These are phyloP conservation scores for Caenorhabditis doughertyi DNA, from an alignment of 2,888 invertebrate genomes.

Conservation along the genomic window DNA sequence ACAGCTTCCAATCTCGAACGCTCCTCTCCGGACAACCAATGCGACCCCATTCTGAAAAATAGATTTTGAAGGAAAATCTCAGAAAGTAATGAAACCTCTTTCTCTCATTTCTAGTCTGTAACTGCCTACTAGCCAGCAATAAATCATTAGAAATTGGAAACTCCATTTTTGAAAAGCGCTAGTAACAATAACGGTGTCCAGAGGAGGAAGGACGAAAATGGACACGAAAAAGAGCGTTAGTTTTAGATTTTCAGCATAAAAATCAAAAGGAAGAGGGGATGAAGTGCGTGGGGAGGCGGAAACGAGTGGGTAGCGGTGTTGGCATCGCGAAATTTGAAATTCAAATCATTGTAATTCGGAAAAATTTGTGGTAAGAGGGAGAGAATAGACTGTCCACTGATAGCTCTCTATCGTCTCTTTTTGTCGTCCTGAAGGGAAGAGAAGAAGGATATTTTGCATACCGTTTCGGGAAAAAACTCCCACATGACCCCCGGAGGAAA, in stretches of 20 bases:
- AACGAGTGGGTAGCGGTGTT: background rate
- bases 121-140: constrained; percentile 51
- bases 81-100: constrained; percentile 37
- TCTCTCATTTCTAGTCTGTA: constrained; percentile 59
- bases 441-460: constrained; percentile 12
- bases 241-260: constrained; percentile 3
- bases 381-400: constrained; percentile 9
- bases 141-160: constrained; percentile 63
- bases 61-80: background rate
- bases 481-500: background rate
- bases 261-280: background rate
- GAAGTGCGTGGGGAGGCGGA: constrained; percentile 1
- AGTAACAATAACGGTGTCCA: too few relatives aligned
- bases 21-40: constrained; percentile 79
- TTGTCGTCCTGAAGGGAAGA: background rate
- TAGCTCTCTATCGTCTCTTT: constrained; percentile 34
- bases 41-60: constrained; percentile 67
- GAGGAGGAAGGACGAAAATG: too few relatives aligned
- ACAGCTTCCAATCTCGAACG: constrained; percentile 81
- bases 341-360: constrained; percentile 48
- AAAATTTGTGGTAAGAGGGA: background rate
- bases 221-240: background rate
- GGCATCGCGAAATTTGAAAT: constrained; percentile 39
- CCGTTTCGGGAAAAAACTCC: background rate
- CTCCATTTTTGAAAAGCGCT: constrained; percentile 46